Evolutionary conservation across 2,113 vertebrate species (phyloP).

Genomic region (Sceloporus tristichus): DNA sequence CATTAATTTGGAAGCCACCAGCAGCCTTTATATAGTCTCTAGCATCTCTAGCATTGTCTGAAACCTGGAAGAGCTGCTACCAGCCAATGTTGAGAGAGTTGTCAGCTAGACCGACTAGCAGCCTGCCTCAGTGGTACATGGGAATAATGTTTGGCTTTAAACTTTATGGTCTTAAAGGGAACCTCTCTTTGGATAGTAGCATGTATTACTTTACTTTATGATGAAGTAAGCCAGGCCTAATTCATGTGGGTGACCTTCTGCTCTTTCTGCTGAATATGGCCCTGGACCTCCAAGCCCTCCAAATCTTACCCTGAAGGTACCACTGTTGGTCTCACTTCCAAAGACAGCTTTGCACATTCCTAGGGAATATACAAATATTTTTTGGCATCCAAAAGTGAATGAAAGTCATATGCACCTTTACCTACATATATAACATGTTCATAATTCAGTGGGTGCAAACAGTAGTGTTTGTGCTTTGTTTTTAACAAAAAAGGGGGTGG

Average conservation of each 20-base stretch:
- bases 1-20: too few relatives aligned
- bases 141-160: too few relatives aligned
- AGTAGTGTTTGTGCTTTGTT: slow-evolving; percentile 9
- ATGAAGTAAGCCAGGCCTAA: neutral
- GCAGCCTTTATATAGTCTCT: neutral
- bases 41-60: neutral
- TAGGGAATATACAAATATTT: neutral
- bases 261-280: neutral
- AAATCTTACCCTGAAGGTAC: neutral
- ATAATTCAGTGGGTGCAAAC: neutral
- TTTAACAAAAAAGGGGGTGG: neutral
- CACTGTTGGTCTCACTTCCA: neutral
- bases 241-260: neutral
- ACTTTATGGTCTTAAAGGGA: too few relatives aligned
- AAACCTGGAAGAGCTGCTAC: neutral
- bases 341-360: neutral
- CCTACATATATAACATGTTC: neutral
- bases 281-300: too few relatives aligned
- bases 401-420: neutral
- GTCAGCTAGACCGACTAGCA: neutral
- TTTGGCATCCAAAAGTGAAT: neutral
- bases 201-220: too few relatives aligned
- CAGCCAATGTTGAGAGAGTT: neutral
- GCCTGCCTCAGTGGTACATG: too few relatives aligned
- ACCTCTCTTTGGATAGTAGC: too few relatives aligned